Evolutionary conservation across 2,888 invertebrate genomes (phyloP).

Genomic region (Pandemis corylana): DNA sequence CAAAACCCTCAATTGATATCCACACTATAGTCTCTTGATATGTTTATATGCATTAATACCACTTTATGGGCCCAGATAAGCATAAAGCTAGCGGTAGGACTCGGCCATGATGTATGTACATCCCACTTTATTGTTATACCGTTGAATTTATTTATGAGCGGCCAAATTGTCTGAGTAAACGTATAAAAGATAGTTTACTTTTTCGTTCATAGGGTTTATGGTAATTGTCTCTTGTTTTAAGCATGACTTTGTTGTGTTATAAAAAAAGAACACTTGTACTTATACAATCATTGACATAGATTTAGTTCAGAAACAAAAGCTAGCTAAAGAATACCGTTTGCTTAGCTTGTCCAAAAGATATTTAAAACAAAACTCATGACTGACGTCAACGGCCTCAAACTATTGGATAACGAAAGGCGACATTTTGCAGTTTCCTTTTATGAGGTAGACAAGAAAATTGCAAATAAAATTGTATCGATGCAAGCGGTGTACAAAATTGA

Average conservation of each 20-base stretch:
- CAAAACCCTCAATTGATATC: slow-evolving; percentile 49
- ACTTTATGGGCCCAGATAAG: slow-evolving; percentile 76
- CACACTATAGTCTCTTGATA: slow-evolving; percentile 62
- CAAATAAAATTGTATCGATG: no score
- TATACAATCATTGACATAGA: not conserved
- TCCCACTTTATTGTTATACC: slow-evolving; percentile 71
- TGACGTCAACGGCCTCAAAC: no score
- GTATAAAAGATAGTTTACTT: slow-evolving; percentile 53
- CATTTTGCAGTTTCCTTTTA: no score
- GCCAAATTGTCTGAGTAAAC: slow-evolving; percentile 56
- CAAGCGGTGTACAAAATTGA: no score
- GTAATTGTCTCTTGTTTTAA: slow-evolving; percentile 27
- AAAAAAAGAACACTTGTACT: not conserved
- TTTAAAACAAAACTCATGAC: no score
- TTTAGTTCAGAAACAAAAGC: not conserved
- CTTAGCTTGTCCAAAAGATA: no score
- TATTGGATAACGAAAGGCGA: no score
- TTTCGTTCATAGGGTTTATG: slow-evolving; percentile 47
- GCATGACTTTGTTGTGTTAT: slow-evolving; percentile 1
- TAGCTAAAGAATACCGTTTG: no score
- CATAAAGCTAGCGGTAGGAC: slow-evolving; percentile 69
- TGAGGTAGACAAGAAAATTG: no score
- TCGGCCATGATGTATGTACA: slow-evolving; percentile 63
- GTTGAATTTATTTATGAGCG: slow-evolving; percentile 68
- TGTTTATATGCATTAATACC: slow-evolving; percentile 80